Evolutionary conservation across 2,113 vertebrate species (phyloP).

Genomic region (Varanus komodoensis): DNA sequence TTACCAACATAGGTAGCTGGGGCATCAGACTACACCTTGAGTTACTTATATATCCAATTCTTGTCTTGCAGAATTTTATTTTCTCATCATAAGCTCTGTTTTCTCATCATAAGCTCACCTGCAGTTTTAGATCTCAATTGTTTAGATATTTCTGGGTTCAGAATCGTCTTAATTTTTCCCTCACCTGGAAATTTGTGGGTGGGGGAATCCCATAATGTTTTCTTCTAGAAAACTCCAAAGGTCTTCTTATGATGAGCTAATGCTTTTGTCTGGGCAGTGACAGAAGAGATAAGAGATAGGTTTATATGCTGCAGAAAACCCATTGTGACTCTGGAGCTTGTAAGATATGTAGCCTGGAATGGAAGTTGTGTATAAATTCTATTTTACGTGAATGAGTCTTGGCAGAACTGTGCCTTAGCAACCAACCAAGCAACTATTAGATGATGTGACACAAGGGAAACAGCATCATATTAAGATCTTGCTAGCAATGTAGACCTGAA

Average conservation of each 20-base stretch:
- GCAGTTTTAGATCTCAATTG: not conserved
- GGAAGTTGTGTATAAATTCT: conserved; percentile 48
- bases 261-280: conserved; percentile 10
- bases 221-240: not conserved
- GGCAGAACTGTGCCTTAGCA: conserved; percentile 50
- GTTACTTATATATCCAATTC: not conserved
- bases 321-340: conserved; percentile 44
- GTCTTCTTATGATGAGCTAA: not conserved
- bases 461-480: conserved; percentile 16
- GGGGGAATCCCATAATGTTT: not conserved
- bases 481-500: conserved; percentile 28
- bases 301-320: conserved; percentile 20
- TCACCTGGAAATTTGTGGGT: not conserved
- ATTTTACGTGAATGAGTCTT: conserved; percentile 53
- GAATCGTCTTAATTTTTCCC: not conserved
- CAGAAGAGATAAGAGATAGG: not conserved
- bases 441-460: conserved; percentile 32
- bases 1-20: no score
- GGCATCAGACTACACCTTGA: no score
- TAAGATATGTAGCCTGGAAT: conserved; percentile 39
- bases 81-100: not conserved
- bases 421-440: conserved; percentile 43
- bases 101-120: not conserved
- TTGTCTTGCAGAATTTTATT: not conserved
- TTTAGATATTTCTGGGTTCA: not conserved